These are phyloP conservation scores for Drosophila sp. DNA, from an alignment of 1,140 invertebrate species.

Conservation along the genomic window DNA sequence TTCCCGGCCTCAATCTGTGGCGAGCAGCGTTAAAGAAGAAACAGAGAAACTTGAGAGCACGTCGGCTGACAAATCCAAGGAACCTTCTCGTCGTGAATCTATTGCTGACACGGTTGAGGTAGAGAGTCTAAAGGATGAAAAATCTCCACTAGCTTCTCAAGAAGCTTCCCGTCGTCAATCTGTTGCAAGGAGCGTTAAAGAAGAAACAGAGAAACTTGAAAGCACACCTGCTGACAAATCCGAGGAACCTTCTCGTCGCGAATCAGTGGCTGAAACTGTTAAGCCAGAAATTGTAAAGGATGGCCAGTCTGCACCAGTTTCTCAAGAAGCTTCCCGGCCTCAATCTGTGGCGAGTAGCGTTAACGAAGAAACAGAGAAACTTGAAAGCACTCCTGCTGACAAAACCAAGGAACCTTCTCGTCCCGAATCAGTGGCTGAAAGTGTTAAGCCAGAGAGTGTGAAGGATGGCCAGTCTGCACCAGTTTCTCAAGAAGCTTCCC, in stretches of 20 bases:
- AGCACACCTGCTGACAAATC: background rate
- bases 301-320: conserved; percentile 27
- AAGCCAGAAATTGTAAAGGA: conserved; percentile 25
- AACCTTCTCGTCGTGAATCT: conserved; percentile 30
- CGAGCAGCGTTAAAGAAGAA: conserved; percentile 11
- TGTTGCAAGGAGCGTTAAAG: conserved; percentile 25
- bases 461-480: conserved; percentile 23
- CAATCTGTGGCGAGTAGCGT: conserved; percentile 24
- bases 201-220: background rate
- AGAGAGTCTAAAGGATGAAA: conserved; percentile 31
- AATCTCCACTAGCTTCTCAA: conserved; percentile 37
- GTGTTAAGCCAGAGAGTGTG: conserved; percentile 11
- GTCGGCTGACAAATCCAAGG: conserved; percentile 24
- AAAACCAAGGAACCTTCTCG: conserved; percentile 30
- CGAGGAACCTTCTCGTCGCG: conserved; percentile 37
- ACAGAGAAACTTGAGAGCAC: background rate
- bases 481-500: conserved; percentile 34
- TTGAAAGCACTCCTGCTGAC: conserved; percentile 22
- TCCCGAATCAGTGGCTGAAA: conserved; percentile 33
- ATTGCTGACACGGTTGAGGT: conserved; percentile 10
- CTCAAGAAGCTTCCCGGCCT: conserved; percentile 40
- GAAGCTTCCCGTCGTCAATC: conserved; percentile 47
- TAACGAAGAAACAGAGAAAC: conserved; percentile 30
- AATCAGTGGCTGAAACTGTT: conserved; percentile 26
- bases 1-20: conserved; percentile 30